A percentile compares a stretch with the other conserved stretches of the same genome.
Evolutionary conservation across 1,140 invertebrate genomes (phyloP).

Genomic region (Telenomus remus): DNA sequence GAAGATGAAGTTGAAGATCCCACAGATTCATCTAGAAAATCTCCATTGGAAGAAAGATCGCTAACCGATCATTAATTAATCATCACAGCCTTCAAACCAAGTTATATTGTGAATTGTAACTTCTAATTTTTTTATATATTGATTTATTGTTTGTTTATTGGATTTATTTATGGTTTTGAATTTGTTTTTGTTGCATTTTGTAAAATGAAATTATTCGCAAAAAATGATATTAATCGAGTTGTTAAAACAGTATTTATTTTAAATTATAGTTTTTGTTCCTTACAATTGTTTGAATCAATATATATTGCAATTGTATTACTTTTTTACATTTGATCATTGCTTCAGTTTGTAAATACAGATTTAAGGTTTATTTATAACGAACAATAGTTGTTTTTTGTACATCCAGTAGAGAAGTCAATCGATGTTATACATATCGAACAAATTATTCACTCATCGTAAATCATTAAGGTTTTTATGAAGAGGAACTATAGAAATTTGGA

Average conservation of each 20-base stretch:
- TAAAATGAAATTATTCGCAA: background rate
- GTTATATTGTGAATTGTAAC: conserved; percentile 5
- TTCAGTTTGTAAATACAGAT: conserved; percentile 8
- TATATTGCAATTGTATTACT: background rate
- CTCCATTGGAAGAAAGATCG: conserved; percentile 23
- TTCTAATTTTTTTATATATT: background rate
- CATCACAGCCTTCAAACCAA: background rate
- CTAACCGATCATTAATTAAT: conserved; percentile 7
- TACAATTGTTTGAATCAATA: too few relatives aligned
- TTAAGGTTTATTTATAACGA: background rate
- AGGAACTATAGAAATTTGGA: too few relatives aligned
- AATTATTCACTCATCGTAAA: too few relatives aligned
- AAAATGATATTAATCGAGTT: background rate
- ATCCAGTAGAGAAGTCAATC: too few relatives aligned
- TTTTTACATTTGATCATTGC: conserved; percentile 2
- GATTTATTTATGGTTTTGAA: conserved; percentile 1
- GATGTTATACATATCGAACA: too few relatives aligned
- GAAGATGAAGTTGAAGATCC: conserved; percentile 57
- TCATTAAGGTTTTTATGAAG: too few relatives aligned
- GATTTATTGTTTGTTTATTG: background rate
- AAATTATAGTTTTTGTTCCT: too few relatives aligned
- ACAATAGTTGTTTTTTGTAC: too few relatives aligned
- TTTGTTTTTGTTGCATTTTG: too few relatives aligned
- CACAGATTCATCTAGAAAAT: conserved; percentile 19
- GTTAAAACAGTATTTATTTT: background rate